Evolutionary conservation across 1,140 invertebrate species (phyloP).

Genomic region (Ephestia elutella): DNA sequence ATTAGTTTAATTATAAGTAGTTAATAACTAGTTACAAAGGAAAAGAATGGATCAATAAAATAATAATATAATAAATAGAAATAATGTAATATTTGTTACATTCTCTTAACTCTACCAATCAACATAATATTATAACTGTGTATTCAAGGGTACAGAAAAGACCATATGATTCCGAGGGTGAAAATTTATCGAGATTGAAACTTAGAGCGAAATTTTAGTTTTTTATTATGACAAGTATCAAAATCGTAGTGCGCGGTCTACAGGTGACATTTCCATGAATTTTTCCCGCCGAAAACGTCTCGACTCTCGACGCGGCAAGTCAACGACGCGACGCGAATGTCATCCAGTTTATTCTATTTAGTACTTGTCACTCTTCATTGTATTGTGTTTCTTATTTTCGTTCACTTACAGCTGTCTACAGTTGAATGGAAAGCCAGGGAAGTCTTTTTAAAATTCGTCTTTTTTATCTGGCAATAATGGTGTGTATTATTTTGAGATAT

Average conservation of each 20-base stretch:
- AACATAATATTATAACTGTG: too few species aligned
- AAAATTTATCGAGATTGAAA: too few species aligned
- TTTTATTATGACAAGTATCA: slow-evolving; percentile 41
- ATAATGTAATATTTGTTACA: too few species aligned
- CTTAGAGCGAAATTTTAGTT: too few species aligned
- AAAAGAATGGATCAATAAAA: too few species aligned
- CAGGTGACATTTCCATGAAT: slow-evolving; percentile 47
- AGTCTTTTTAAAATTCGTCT: background rate
- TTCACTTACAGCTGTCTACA: slow-evolving; percentile 30
- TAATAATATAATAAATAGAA: too few species aligned
- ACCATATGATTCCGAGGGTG: too few species aligned
- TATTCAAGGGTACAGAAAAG: too few species aligned
- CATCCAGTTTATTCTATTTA: slow-evolving; percentile 32
- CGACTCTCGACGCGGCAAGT: slow-evolving; percentile 22
- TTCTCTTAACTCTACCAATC: too few species aligned
- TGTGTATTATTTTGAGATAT: background rate
- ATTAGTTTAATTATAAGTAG: too few species aligned
- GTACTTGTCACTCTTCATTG: slow-evolving; percentile 48
- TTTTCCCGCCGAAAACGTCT: slow-evolving; percentile 31
- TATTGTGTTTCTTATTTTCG: slow-evolving; percentile 16
- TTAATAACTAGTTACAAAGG: too few species aligned
- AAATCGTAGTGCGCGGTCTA: slow-evolving; percentile 15
- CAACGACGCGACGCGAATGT: slow-evolving; percentile 24
- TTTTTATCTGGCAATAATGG: background rate
- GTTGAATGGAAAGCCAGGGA: background rate